phyloP scores from a whole-genome alignment of 2,888 invertebrate genomes.

The Patella ulyssiponensis region DNA sequence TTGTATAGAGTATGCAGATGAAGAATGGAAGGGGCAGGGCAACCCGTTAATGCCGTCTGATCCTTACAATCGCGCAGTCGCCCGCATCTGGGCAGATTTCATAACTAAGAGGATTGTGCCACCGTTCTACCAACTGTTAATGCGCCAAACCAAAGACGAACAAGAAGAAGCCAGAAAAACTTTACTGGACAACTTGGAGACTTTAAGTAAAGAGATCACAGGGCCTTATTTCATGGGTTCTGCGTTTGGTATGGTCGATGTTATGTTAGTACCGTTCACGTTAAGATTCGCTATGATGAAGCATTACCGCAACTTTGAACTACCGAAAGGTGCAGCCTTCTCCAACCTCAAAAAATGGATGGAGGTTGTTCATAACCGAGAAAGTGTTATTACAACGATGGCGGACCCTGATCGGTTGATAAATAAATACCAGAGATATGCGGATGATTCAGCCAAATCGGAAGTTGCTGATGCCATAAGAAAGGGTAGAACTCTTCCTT shows the following conservation, averaged over 20 bases:
- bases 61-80: slow-evolving; percentile 47
- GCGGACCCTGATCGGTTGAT: slow-evolving; percentile 26
- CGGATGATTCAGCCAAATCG: slow-evolving; percentile 36
- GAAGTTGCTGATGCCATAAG: slow-evolving; percentile 46
- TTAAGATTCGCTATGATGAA: slow-evolving; percentile 42
- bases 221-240: slow-evolving; percentile 51
- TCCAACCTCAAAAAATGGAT: slow-evolving; percentile 36
- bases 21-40: slow-evolving; percentile 38
- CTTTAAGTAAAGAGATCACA: slow-evolving; percentile 38
- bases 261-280: slow-evolving; percentile 50
- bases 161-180: slow-evolving; percentile 39
- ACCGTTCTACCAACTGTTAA: slow-evolving; percentile 42
- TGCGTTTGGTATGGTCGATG: slow-evolving; percentile 51
- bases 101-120: slow-evolving; percentile 52
- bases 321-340: slow-evolving; percentile 43
- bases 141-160: slow-evolving; percentile 40
- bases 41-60: slow-evolving; percentile 47
- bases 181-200: slow-evolving; percentile 38
- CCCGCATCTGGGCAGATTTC: slow-evolving; percentile 52
- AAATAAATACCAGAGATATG: slow-evolving; percentile 37
- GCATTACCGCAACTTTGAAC: slow-evolving; percentile 45
- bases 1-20: slow-evolving; percentile 58
- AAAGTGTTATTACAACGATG: slow-evolving; percentile 27
- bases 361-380: slow-evolving; percentile 33
- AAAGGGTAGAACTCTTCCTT: slow-evolving; percentile 38